A percentile compares a stretch with the other conserved stretches of the same genome.
phyloP scores from a whole-genome alignment of 2,113 vertebrate genomes.

The Hydrochoerus hydrochaeris region DNA sequence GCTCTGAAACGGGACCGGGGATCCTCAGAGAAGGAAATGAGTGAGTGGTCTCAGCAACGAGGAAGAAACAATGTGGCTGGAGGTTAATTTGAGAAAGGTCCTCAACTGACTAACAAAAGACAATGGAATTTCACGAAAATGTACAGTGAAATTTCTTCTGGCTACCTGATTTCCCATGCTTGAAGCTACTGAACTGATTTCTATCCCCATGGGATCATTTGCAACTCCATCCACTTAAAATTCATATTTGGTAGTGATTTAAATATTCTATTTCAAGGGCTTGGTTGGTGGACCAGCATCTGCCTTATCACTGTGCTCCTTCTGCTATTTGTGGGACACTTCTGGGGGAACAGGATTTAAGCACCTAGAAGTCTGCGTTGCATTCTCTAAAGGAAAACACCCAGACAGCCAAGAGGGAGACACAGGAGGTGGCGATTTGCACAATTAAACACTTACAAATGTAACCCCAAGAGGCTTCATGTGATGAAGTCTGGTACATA shows the following conservation, averaged over 20 bases:
- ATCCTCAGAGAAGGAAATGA: neutral
- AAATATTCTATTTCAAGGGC: neutral
- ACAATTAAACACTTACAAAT: constrained; percentile 6
- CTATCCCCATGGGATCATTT: neutral
- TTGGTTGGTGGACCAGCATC: neutral
- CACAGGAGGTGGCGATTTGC: neutral
- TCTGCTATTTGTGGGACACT: neutral
- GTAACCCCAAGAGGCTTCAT: neutral
- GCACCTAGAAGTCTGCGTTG: constrained; percentile 59
- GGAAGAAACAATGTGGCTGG: neutral
- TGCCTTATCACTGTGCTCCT: neutral
- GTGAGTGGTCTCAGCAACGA: neutral
- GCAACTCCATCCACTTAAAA: neutral
- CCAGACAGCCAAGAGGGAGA: neutral
- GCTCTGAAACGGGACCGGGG: neutral
- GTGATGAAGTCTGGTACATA: neutral
- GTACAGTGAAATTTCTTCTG: neutral
- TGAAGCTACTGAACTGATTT: neutral
- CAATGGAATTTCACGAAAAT: neutral
- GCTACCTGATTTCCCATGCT: neutral
- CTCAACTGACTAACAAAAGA: neutral
- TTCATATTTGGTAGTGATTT: neutral
- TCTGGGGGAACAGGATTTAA: neutral
- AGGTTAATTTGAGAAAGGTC: neutral
- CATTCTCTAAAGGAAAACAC: constrained; percentile 54